Conservation (phyloP, 2,888 invertebrate species). For the Sympetrum striolatum region DNA sequence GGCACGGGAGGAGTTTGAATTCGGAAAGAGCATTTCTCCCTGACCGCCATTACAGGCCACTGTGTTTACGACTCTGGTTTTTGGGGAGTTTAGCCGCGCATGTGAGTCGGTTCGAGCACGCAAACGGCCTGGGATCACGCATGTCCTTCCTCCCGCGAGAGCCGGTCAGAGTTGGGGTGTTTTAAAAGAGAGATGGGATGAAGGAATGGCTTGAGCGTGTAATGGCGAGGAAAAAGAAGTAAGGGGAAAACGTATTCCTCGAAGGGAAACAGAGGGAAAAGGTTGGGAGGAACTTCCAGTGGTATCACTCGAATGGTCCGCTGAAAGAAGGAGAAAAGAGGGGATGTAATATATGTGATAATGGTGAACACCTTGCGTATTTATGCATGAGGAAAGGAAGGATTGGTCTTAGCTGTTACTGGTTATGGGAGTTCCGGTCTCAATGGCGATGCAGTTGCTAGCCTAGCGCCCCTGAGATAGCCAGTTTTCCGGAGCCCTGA, state of each 20-base stretch:
- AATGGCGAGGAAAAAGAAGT: neutral
- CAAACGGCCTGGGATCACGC: conserved; percentile 1
- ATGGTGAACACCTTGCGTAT: neutral
- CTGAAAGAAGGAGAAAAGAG: neutral
- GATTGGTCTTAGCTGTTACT: too few species aligned
- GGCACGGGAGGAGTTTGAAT: neutral
- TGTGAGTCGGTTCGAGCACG: neutral
- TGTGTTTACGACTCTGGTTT: neutral
- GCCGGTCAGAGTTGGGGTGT: neutral
- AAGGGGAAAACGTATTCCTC: neutral
- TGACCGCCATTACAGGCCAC: conserved; percentile 1
- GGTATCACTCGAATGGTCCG: neutral
- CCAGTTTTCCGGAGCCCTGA: too few species aligned
- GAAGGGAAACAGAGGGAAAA: neutral
- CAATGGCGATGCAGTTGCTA: too few species aligned
- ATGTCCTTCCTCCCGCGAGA: neutral
- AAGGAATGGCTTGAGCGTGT: neutral
- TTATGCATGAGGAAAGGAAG: too few species aligned
- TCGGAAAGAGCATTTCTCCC: neutral
- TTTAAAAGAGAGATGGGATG: neutral
- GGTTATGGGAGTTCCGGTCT: too few species aligned
- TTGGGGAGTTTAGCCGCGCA: neutral
- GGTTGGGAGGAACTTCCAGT: neutral
- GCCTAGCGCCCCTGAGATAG: too few species aligned
- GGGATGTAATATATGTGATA: neutral